Conservation (phyloP, 2,113 vertebrate genomes). For the Tenrec ecaudatus region DNA sequence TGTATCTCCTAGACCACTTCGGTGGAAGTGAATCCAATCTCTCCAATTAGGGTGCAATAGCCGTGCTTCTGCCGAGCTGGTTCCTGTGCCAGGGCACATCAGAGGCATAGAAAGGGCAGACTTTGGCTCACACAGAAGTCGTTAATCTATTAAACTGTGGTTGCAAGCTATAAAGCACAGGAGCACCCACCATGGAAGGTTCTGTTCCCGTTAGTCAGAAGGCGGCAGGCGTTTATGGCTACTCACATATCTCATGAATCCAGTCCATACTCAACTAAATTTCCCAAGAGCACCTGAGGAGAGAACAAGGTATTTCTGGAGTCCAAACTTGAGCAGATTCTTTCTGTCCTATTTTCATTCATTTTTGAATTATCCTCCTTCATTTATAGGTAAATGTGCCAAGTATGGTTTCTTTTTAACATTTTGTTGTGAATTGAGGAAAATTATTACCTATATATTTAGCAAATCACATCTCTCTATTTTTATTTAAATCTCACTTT, state of each 20-base stretch:
- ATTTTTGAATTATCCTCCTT: background rate
- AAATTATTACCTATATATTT: background rate
- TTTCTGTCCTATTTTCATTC: background rate
- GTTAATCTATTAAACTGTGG: background rate
- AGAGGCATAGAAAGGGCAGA: background rate
- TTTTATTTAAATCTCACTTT: background rate
- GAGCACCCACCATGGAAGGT: background rate
- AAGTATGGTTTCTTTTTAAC: background rate
- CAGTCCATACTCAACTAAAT: background rate
- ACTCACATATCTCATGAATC: background rate
- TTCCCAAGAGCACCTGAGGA: background rate
- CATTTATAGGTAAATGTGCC: background rate
- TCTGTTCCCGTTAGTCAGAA: background rate
- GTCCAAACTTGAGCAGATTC: background rate
- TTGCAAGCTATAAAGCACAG: background rate
- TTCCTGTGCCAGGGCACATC: background rate
- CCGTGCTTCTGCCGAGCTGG: slow-evolving; percentile 20
- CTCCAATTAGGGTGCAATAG: background rate
- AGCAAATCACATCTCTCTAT: background rate
- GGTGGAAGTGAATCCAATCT: background rate
- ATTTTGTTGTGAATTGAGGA: background rate
- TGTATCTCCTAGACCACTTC: background rate
- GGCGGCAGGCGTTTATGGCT: background rate
- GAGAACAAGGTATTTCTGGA: background rate
- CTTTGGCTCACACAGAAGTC: background rate